Evolutionary conservation across 2,888 invertebrate species (phyloP).

Genomic region (Agriotes lineatus): DNA sequence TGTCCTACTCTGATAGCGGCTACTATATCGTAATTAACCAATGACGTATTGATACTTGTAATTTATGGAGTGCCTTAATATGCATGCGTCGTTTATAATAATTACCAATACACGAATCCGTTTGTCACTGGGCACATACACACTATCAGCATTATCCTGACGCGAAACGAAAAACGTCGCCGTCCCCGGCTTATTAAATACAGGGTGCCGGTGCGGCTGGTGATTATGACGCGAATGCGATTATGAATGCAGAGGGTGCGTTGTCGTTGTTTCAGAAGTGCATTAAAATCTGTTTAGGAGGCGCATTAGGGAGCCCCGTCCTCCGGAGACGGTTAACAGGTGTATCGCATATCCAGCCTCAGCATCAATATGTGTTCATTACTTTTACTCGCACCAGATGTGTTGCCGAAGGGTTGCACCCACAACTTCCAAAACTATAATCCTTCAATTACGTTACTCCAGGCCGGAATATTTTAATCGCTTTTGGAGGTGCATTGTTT

Average conservation of each 20-base stretch:
- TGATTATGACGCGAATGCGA: constrained; percentile 47
- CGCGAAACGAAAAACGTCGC: constrained; percentile 7
- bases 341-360: constrained; percentile 63
- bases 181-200: constrained; percentile 16
- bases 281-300: constrained; percentile 71
- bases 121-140: constrained; percentile 19
- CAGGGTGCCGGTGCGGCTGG: constrained; percentile 40
- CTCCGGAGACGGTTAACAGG: constrained; percentile 65
- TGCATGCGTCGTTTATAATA: constrained; percentile 46
- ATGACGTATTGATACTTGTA: constrained; percentile 49
- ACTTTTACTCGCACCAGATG: constrained; percentile 44
- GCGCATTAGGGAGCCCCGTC: constrained; percentile 61
- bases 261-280: constrained; percentile 63
- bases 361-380: constrained; percentile 47
- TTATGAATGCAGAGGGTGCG: constrained; percentile 51
- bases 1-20: constrained; percentile 19
- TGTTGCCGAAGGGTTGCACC: constrained; percentile 41
- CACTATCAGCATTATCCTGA: constrained; percentile 23
- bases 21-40: constrained; percentile 50
- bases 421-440: constrained; percentile 26
- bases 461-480: neutral
- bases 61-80: constrained; percentile 48
- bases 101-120: constrained; percentile 33
- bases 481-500: no score
- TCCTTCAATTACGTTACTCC: constrained; percentile 27